Base-by-base conservation (phyloP, 2,888 invertebrate genomes). In the Chymomyza fuscimana region DNA sequence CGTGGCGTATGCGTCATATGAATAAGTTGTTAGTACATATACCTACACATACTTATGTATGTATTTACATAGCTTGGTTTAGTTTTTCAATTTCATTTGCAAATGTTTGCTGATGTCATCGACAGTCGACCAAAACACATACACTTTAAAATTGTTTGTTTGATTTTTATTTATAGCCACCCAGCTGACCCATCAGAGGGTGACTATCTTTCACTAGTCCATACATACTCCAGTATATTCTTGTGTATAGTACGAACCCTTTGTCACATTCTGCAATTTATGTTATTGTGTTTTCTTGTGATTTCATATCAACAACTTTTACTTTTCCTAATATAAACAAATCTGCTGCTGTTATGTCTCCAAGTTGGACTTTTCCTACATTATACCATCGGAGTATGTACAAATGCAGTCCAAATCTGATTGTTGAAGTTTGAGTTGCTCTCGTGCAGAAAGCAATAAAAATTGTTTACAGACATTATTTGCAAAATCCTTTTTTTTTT, bases 381-480 rank as follows among this genome's bases (percentile, higher is more conserved):
- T 22, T 19, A n/a, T 52, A 15, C 5, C 7, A 54, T 10, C 51
- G 51, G 12, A 5, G 32, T 46, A 46, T 12, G 40, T 12, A 46
- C 10, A 46, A 2, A 46, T 46, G 40, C 6, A 46, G 40, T 9
- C 32, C 32, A 32, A 46, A 12, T 46, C 12, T 46, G 40, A 46
- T 46, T 46, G 40, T 46, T 46, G 12, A 46, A 46, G 40, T 46
- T 46, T 46, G 60, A 25, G 58, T 40, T 65, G 19, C 63, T 74
- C 70, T 80, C 70, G 67, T 66, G 81, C 79, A 78, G 87, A 82
- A 86, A 86, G 86, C 87, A 85, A 87, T 85, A 87, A 84, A 85
- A 85, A 85, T 86, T 87, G 86, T 85, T 85, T 85, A 86, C 84
- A 86, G 69, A 83, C 81, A 81, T 86, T 87, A 87, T 85, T 85